phyloP scores from a whole-genome alignment of 2,888 invertebrate species.

The Xanthia icteritia region DNA sequence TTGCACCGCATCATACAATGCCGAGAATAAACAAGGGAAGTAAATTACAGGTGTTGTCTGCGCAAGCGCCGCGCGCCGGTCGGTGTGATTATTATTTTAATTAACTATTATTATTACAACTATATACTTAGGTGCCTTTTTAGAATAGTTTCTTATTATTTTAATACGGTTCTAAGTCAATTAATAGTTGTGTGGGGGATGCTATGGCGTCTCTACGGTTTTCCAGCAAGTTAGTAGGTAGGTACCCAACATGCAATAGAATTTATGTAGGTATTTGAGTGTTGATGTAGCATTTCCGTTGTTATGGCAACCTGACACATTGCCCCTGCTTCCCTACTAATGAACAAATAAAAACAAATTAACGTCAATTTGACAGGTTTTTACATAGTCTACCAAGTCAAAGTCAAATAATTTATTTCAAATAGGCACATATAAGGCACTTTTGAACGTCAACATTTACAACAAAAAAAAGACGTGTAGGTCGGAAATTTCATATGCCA shows the following conservation, averaged over 20 bases:
- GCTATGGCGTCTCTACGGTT: background rate
- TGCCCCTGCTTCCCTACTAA: background rate
- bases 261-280: background rate
- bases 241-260: background rate
- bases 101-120: slow-evolving; percentile 10
- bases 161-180: background rate
- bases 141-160: background rate
- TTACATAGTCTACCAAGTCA: no score
- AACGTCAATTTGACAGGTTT: no score
- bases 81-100: slow-evolving; percentile 25
- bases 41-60: slow-evolving; percentile 22
- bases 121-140: background rate
- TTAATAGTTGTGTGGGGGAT: background rate
- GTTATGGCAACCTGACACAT: no score
- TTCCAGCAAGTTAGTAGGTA: background rate
- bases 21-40: slow-evolving; percentile 21
- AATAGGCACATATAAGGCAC: no score
- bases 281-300: background rate
- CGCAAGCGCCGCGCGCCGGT: slow-evolving; percentile 31
- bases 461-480: no score
- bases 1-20: slow-evolving; percentile 24
- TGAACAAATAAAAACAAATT: no score
- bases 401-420: no score
- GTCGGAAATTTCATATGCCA: no score
- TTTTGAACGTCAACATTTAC: no score